Evolutionary conservation across 1,140 invertebrate genomes (phyloP), one percentile per base, ranked within the genome.

Genomic region (Oedothorax gibbosus): DNA sequence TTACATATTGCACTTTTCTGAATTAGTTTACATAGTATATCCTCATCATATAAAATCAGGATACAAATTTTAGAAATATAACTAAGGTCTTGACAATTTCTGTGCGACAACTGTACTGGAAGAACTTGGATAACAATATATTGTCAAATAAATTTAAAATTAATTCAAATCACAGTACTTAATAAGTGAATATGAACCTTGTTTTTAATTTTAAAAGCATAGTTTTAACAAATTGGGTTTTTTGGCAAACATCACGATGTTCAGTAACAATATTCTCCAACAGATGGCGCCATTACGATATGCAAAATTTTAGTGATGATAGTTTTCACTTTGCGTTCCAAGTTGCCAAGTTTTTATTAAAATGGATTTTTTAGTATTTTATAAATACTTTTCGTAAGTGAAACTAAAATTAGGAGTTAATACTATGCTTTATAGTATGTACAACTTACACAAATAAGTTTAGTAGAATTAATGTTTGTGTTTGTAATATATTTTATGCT

Each of bases 1-100:
- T 82, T 82, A 82, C 57, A 72, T 82, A 82, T 82, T 82, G 80
- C 80, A 82, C 80, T n/a, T 53, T 82, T 80, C 53, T 73, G 53
- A 73, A 60, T 51, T 56, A 73, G 53, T 82, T 35, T 35, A 35
- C 35, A 35, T 35, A 35, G 35, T 35, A 35, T 73, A 62, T 64
- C 64, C 80, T 73, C 18, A 54, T 75, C 53, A 71, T 57, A 73
- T 82, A 50, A 72, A 62, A 82, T 72, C 53, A 57, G 72, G 72
- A 75, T 35, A 75, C 35, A 57, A 11, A 51, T 21, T 73, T 75
- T 75, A 12, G 18, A 62, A 62, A 62, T 18, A 62, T 12, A 62
- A 15, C 12, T 12, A 62, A 79, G 8, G 35, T 35, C 35, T 35
- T 35, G 35, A 35, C 35, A 35, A 35, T 35, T 35, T 35, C 35